Percentiles rank a stretch among this genome's conserved stretches.
Evolutionary conservation across 2,888 invertebrate genomes (phyloP).

Genomic region (Rhopalosiphum nymphaeae): DNA sequence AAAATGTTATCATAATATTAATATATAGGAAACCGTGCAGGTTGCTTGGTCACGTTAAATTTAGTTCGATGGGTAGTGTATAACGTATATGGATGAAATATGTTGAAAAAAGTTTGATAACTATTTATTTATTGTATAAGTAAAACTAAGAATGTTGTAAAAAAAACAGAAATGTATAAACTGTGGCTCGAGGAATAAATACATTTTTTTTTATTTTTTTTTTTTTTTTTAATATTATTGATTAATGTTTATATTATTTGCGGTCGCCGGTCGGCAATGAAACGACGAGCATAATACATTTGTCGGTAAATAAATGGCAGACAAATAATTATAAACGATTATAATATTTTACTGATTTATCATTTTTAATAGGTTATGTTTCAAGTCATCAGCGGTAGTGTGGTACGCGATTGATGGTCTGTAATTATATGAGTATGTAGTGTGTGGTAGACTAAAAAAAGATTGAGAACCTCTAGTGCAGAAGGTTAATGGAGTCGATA

Average conservation of each 20-base stretch:
- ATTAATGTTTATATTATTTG: constrained; percentile 3
- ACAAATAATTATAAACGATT: not conserved
- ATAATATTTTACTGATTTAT: not conserved
- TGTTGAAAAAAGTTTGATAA: not conserved
- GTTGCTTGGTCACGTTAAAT: not conserved
- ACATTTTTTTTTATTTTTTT: not conserved
- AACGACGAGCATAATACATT: not conserved
- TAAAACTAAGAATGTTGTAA: not conserved
- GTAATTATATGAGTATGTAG: not conserved
- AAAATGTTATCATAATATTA: not conserved
- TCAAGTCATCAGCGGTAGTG: not conserved
- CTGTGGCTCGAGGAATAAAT: not conserved
- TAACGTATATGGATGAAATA: not conserved
- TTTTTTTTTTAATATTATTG: not conserved
- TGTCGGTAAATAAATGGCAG: not conserved
- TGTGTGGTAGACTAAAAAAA: not conserved
- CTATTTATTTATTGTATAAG: not conserved
- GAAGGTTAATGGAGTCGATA: not conserved
- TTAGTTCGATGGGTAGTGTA: not conserved
- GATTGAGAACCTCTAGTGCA: not conserved
- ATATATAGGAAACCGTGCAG: not conserved
- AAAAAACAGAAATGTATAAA: not conserved
- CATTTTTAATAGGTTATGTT: not conserved
- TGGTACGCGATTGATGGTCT: not conserved
- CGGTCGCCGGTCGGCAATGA: not conserved